Base-by-base conservation (phyloP, 2,113 vertebrate genomes). In the Lasiurus cinereus region DNA sequence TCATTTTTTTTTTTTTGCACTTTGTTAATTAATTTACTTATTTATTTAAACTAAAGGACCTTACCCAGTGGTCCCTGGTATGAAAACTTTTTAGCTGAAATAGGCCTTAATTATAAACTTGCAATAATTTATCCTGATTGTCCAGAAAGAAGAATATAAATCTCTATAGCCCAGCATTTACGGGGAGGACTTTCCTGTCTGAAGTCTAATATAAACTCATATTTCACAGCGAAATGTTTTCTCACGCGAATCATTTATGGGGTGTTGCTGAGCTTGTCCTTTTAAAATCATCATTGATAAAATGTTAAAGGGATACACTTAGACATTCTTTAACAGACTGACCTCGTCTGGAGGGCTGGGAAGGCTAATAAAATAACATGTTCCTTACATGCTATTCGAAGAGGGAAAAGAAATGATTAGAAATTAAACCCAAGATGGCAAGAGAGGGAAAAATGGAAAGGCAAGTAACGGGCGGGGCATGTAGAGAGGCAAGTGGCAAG, bases 41-140 rank as follows among this genome's bases (percentile, higher is more conserved):
- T 0, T 48, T 95, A 52, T 50, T 39, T 70, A 6, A 31, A 50
- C 67, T 6, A 95, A 86, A 21, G 1, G 52, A 85, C 29, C 24
- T 93, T 29, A 78, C 87, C 14, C 83, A 86, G 88, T 96, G 0
- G 3, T 91, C 54, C 76, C 52, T 97, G 87, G 29, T 64, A 69
- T 31, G 88, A 67, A 54, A 84, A 66, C 52, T 36, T 94, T 94
- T 96, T 52, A 90, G 82, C 67, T 88, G 59, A 13, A 96, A 83
- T 73, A 96, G 86, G 87, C 97, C 76, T 96, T 97, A 94, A 96
- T 97, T 96, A 88, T 94, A 77, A 97, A 95, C 92, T 94, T 94
- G 94, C 83, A 95, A 79, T 73, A 79, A 85, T 22, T 56, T 94
- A 96, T 43, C 77, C 76, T 91, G 87, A 96, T 82, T 96, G 6